Percentiles rank a stretch among this genome's conserved stretches.
Evolutionary conservation across 2,888 invertebrate species (phyloP).

Genomic region (Phoenoteleia sp.): DNA sequence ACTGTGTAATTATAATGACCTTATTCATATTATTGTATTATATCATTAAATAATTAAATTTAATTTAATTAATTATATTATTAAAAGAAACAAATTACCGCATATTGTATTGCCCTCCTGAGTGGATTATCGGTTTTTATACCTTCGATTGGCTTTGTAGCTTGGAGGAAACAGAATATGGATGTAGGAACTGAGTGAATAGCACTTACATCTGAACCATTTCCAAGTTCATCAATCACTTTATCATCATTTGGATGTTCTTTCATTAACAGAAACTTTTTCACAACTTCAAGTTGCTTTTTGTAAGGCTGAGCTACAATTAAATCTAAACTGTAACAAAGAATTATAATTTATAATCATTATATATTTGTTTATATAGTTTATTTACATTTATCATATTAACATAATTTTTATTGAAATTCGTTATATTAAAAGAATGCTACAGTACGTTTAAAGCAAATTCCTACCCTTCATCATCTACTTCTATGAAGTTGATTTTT

Average conservation of each 20-base stretch:
- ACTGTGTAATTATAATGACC: not conserved
- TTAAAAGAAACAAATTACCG: constrained; percentile 85
- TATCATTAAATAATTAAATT: not conserved
- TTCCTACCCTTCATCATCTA: constrained; percentile 85
- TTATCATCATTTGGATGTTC: constrained; percentile 86
- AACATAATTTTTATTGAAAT: no score
- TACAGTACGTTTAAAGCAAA: constrained; percentile 2
- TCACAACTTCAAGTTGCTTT: constrained; percentile 87
- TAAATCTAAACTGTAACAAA: constrained; percentile 84
- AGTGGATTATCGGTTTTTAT: constrained; percentile 88
- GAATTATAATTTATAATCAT: no score
- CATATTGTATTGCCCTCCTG: constrained; percentile 90
- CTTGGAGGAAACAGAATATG: constrained; percentile 90
- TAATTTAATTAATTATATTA: not conserved
- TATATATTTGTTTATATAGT: no score
- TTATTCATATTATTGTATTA: not conserved
- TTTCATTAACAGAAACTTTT: constrained; percentile 87
- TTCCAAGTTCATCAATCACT: constrained; percentile 88
- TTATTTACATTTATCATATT: no score
- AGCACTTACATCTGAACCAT: constrained; percentile 88
- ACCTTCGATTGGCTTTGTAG: constrained; percentile 87
- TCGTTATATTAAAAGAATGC: constrained; percentile 1
- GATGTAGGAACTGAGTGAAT: constrained; percentile 92
- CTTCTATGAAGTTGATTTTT: constrained; percentile 88
- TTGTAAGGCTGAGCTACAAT: constrained; percentile 87